Base-by-base conservation (phyloP, 2,888 invertebrate species). In the Spodoptera picta region DNA sequence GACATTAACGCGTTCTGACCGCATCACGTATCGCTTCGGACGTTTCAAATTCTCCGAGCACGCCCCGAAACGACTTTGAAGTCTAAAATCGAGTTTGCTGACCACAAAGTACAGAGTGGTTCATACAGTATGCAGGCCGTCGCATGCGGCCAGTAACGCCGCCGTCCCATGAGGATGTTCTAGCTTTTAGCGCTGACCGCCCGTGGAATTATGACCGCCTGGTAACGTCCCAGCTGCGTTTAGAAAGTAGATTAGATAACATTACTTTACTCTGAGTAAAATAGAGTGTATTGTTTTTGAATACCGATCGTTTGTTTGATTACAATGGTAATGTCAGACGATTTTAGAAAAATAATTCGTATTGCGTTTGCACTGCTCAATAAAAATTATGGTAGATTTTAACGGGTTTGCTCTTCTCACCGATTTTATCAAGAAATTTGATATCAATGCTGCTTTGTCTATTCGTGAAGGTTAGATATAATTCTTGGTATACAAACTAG, bases 61-160 rank as follows among this genome's bases (percentile, higher is more conserved):
- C 64, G 75, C 74, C 77, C 81, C 84, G 73, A 74, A 83, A 81
- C 85, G 87, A 90, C 94, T 94, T 94, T 93, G 94, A 93, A 92
- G 92, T 92, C 89, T 86, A 87, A 88, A 93, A 93, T 93, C 90
- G 91, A 93, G 91, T 94, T 92, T 91, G 87, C 90, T 91, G 93
- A 92, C 92, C 93, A 85, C 89, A 87, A 87, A 85, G 86, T 84
- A 77, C 72, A 91, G 90, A 78, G 80, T 73, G 78, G 82, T 89
- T 90, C 90, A 90, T 92, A 89, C 86, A 89, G 90, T 92, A 92
- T 92, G 92, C 92, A 91, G 85, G 84, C 76, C 79, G 80, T 81
- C 80, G 83, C 83, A 82, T 82, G 81, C 82, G 76, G 76, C 75
- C 71, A 76, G 79, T 80, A 80, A 69, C 75, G 77, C 75, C 54